Percentiles rank a stretch among this genome's conserved stretches.
These are phyloP conservation scores for Lamproptera curius DNA, from an alignment of 2,888 invertebrate species.

Conservation along the genomic window DNA sequence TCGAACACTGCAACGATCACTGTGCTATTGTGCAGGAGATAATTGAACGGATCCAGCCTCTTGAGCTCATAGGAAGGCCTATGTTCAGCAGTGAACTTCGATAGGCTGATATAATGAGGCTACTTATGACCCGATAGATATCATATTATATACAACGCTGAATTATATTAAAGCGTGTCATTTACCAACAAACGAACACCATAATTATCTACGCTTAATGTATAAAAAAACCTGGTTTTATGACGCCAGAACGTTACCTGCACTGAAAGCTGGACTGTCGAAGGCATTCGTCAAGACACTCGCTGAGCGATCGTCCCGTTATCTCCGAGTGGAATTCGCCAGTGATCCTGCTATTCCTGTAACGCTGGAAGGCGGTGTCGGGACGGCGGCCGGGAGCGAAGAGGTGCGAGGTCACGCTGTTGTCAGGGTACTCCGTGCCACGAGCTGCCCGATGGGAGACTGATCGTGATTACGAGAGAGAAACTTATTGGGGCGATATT, in stretches of 20 bases:
- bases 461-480: conserved; percentile 49
- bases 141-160: too few species aligned
- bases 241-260: conserved; percentile 82
- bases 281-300: conserved; percentile 93
- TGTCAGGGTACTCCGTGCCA: conserved; percentile 93
- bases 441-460: conserved; percentile 84
- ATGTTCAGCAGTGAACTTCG: too few species aligned
- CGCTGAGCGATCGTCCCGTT: conserved; percentile 91
- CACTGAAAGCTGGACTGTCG: conserved; percentile 94
- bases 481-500: conserved; percentile 27
- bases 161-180: too few species aligned
- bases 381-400: conserved; percentile 89
- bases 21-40: too few species aligned
- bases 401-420: conserved; percentile 89
- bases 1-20: too few species aligned
- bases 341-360: conserved; percentile 90
- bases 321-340: conserved; percentile 95
- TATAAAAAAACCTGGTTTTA: too few species aligned
- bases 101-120: too few species aligned
- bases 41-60: too few species aligned
- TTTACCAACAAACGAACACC: too few species aligned
- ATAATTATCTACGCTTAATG: too few species aligned
- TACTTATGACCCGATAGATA: too few species aligned
- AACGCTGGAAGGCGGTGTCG: conserved; percentile 93
- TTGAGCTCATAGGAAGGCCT: too few species aligned